A percentile compares a stretch with the other conserved stretches of the same genome.
These are phyloP conservation scores for Phaethon lepturus DNA, from an alignment of 2,113 vertebrate genomes.

Conservation along the genomic window DNA sequence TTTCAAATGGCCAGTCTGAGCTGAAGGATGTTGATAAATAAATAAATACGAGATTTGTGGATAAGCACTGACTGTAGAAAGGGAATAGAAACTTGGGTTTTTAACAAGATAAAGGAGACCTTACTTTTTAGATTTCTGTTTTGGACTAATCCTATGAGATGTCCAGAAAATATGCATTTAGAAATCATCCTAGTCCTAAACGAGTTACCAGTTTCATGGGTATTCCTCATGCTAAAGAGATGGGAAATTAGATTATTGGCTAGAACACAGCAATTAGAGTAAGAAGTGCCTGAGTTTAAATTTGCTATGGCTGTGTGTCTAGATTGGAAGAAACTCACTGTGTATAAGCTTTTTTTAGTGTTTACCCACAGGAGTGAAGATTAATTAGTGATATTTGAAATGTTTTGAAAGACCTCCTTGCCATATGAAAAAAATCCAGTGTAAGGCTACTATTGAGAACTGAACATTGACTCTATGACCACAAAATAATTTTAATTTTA, in stretches of 20 bases:
- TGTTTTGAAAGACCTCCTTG: background rate
- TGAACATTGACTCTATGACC: background rate
- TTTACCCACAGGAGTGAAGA: background rate
- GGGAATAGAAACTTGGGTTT: background rate
- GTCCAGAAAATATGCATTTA: background rate
- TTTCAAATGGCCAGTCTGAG: background rate
- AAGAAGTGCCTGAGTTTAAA: background rate
- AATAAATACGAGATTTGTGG: background rate
- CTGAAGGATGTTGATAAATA: background rate
- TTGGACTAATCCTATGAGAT: background rate
- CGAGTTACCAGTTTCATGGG: background rate
- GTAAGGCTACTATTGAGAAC: background rate
- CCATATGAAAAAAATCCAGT: background rate
- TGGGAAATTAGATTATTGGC: background rate
- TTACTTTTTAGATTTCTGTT: background rate
- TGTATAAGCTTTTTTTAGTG: background rate
- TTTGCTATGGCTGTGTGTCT: background rate
- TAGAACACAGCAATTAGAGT: background rate
- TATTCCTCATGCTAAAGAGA: background rate
- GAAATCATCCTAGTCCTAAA: background rate
- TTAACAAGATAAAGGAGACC: background rate
- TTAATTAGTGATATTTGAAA: background rate
- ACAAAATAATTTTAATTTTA: background rate
- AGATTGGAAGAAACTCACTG: background rate
- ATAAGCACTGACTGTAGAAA: background rate